A percentile compares a stretch with the other conserved stretches of the same genome.
Evolutionary conservation across 2,113 vertebrate genomes (phyloP).

Genomic region (Potamarius usumacintae): DNA sequence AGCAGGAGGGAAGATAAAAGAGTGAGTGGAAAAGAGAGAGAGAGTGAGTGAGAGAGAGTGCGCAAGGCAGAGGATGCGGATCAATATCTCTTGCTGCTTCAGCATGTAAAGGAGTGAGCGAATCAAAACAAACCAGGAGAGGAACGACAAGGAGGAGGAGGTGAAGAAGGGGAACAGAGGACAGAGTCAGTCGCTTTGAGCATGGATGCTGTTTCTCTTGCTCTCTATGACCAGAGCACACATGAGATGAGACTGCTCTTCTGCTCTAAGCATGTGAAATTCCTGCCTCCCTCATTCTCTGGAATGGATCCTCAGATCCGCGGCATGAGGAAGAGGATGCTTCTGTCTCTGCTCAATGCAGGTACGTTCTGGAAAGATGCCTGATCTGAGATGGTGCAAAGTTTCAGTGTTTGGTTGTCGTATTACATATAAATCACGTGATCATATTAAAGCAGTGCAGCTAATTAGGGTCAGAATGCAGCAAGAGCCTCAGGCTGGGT

Average conservation of each 20-base stretch:
- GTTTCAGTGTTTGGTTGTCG: constrained; percentile 14
- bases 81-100: constrained; percentile 52
- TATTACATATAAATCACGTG: not conserved
- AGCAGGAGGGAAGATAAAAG: constrained; percentile 60
- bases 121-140: constrained; percentile 55
- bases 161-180: constrained; percentile 17
- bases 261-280: constrained; percentile 36
- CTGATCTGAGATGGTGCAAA: constrained; percentile 25
- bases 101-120: constrained; percentile 56
- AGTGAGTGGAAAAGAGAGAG: constrained; percentile 20
- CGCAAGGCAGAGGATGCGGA: constrained; percentile 43
- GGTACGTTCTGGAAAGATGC: constrained; percentile 23
- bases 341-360: not conserved
- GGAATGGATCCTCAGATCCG: constrained; percentile 10
- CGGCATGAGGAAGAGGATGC: constrained; percentile 19
- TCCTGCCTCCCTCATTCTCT: not conserved
- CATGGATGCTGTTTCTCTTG: constrained; percentile 40
- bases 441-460: constrained; percentile 22
- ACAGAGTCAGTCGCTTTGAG: constrained; percentile 37
- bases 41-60: constrained; percentile 28
- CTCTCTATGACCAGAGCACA: not conserved
- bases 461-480: not conserved
- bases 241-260: constrained; percentile 25
- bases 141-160: not conserved
- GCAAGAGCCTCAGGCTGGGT: not conserved